These are phyloP conservation scores for Tetheella fluctuosa DNA, from an alignment of 2,888 invertebrate genomes.

Conservation along the genomic window DNA sequence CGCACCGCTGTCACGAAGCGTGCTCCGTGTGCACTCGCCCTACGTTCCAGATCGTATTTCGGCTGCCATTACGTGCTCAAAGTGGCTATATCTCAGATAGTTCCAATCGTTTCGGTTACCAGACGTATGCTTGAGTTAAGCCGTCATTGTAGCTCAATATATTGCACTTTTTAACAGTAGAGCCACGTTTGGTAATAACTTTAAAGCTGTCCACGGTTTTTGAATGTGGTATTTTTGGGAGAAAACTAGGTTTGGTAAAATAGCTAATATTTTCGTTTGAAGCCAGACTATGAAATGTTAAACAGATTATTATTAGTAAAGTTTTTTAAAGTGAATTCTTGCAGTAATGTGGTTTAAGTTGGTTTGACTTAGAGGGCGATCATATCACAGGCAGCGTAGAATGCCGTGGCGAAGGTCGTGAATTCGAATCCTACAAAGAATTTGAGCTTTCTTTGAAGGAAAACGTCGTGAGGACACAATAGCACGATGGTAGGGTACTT, in stretches of 20 bases:
- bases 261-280: neutral
- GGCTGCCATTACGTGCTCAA: conserved; percentile 42
- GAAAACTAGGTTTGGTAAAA: neutral
- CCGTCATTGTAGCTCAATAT: conserved; percentile 25
- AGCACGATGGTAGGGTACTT: no score
- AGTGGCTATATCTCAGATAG: conserved; percentile 41
- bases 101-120: conserved; percentile 41
- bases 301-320: no score
- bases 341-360: no score
- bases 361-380: no score
- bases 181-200: conserved; percentile 9
- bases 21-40: conserved; percentile 32
- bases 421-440: no score
- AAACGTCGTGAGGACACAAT: no score
- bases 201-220: neutral
- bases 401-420: no score
- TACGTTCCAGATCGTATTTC: conserved; percentile 40
- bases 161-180: conserved; percentile 6
- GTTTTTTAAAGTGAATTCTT: no score
- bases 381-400: no score
- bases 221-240: neutral
- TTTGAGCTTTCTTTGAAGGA: no score
- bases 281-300: no score
- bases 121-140: conserved; percentile 32
- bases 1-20: conserved; percentile 42